Base-by-base conservation (phyloP, 2,797 vertebrate genomes). In the Acanthis flammea region DNA sequence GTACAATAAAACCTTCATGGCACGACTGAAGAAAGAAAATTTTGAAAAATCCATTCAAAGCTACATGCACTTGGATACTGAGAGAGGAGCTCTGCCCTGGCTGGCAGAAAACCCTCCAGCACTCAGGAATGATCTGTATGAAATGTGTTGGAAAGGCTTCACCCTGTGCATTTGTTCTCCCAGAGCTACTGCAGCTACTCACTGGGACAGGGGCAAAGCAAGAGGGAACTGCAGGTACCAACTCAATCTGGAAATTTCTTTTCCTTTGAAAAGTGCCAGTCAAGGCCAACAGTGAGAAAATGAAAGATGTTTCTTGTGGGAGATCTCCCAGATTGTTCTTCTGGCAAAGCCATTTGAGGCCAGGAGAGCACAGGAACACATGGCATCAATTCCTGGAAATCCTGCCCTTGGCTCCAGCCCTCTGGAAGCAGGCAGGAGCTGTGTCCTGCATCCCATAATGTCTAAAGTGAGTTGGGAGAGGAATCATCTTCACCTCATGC, bases 201-300 rank as follows among this genome's bases (percentile, higher is more conserved):
- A 18, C 28, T 44, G 37, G 19, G 44, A 62, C 9, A 62, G 31
- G n/a, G 35, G 8, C 12, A 82, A 70, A 76, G 39, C 48, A 57
- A 50, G 27, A 28, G 21, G 12, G 21, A 86, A 61, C 28, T 23
- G 9, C 28, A 83, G 12, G 11, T 7, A 25, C 5, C 44, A 3
- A 14, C 4, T 57, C 55, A 22, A 7, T 3, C n/a, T 70, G 33
- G 17, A 70, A 50, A 50, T 30, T 6, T 28, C 10, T 5, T 16
- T 28, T 25, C 8, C 9, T 63, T 68, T 24, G 8, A 30, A 76
- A 76, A 62, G 28, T 24, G 23, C 37, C 0, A 1, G 7, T 42
- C 92, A 87, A 95, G 76, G 91, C 19, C 79, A 66, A 10, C 19
- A 14, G 87, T 90, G 96, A 87, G 94, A 96, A 96, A 92, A 62